Conservation (phyloP, 1,140 invertebrate genomes). For the Pentalonia nigronervosa region DNA sequence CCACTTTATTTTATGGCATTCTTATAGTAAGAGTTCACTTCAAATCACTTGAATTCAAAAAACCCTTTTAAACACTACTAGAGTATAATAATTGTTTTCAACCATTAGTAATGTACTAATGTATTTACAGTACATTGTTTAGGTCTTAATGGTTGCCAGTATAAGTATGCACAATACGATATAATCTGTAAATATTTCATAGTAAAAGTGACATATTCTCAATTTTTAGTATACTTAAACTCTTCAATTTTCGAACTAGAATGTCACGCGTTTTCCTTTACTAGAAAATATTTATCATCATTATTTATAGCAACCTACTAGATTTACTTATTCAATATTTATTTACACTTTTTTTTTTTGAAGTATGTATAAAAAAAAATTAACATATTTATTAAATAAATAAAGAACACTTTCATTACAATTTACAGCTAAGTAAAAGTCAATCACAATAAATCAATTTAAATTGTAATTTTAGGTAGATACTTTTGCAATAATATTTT, state of each 20-base stretch:
- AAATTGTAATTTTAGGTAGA: not conserved
- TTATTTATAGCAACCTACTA: not conserved
- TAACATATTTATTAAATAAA: not conserved
- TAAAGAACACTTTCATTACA: too few species aligned
- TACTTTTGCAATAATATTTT: not conserved
- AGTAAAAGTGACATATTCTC: slow-evolving; percentile 13
- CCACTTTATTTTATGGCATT: slow-evolving; percentile 35
- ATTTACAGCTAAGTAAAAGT: too few species aligned
- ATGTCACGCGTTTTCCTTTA: not conserved
- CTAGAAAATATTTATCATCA: not conserved
- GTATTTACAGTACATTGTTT: slow-evolving; percentile 22
- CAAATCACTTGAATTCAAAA: slow-evolving; percentile 28
- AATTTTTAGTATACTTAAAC: not conserved
- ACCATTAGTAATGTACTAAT: slow-evolving; percentile 35
- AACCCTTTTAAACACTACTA: slow-evolving; percentile 48
- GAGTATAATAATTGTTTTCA: slow-evolving; percentile 39
- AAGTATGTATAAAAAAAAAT: not conserved
- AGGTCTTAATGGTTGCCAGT: not conserved
- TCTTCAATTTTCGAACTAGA: not conserved
- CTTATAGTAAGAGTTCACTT: slow-evolving; percentile 17
- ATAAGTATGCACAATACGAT: slow-evolving; percentile 7
- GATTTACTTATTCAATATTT: not conserved
- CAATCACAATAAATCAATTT: not conserved
- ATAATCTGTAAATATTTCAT: slow-evolving; percentile 32
- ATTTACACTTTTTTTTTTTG: not conserved